phyloP scores from a whole-genome alignment of 2,113 vertebrate genomes.

The Crotophaga sulcirostris region DNA sequence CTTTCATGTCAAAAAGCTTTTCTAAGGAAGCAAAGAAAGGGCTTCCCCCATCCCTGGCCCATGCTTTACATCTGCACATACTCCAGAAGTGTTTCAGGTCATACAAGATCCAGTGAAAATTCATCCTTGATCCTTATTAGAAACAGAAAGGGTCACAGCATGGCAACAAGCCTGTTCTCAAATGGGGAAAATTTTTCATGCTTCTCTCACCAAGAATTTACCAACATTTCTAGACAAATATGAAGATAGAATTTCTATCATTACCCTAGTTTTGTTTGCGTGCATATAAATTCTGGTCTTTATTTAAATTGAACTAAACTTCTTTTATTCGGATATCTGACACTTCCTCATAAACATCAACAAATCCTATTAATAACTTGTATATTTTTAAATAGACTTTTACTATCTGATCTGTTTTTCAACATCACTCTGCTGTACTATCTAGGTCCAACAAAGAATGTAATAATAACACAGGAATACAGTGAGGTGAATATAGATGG shows the following conservation, averaged over 20 bases:
- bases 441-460: neutral
- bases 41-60: rapidly evolving
- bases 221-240: neutral
- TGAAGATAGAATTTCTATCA: neutral
- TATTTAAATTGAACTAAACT: neutral
- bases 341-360: neutral
- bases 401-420: neutral
- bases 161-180: neutral
- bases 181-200: neutral
- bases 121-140: neutral
- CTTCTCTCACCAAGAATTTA: neutral
- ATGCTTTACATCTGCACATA: neutral
- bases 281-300: neutral
- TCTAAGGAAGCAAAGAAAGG: neutral
- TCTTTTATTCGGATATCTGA: neutral
- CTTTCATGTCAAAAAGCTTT: neutral
- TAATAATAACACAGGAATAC: neutral
- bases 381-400: neutral
- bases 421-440: neutral
- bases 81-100: neutral
- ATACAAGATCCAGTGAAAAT: neutral
- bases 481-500: neutral
- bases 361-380: neutral
- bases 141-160: neutral
- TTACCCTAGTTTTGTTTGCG: neutral